These are phyloP conservation scores for Scaptomyza graminum DNA, from an alignment of 1,140 invertebrate species.

Conservation along the genomic window DNA sequence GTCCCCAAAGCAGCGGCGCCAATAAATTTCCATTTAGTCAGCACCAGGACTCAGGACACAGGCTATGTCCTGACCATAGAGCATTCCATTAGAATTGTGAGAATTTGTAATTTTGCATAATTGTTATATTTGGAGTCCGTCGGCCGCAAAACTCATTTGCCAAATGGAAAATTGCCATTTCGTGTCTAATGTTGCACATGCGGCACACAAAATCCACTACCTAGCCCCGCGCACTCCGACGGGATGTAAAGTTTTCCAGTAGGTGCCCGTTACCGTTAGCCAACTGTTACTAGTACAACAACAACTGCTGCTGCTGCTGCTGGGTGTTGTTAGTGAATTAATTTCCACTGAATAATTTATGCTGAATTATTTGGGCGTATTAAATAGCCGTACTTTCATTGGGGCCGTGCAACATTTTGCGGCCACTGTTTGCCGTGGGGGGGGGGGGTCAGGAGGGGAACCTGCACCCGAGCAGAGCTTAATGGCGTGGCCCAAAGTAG, in stretches of 20 bases:
- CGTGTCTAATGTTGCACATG: slow-evolving; percentile 81
- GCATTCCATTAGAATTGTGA: slow-evolving; percentile 82
- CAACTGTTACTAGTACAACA: no score
- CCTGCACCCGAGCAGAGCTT: slow-evolving; percentile 21
- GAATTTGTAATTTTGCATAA: slow-evolving; percentile 84
- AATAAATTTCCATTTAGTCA: slow-evolving; percentile 80
- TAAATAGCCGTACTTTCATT: slow-evolving; percentile 30
- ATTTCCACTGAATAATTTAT: slow-evolving; percentile 83
- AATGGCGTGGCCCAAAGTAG: slow-evolving; percentile 37
- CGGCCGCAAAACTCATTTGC: slow-evolving; percentile 83
- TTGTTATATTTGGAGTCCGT: slow-evolving; percentile 81
- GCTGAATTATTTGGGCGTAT: slow-evolving; percentile 75
- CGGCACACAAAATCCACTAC: slow-evolving; percentile 35
- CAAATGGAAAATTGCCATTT: slow-evolving; percentile 83
- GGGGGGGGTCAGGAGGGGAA: background rate
- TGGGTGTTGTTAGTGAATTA: slow-evolving; percentile 80
- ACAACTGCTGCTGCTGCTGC: slow-evolving; percentile 7
- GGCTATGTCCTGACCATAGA: slow-evolving; percentile 34
- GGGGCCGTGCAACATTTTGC: slow-evolving; percentile 22
- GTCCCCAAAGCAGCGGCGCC: slow-evolving; percentile 57
- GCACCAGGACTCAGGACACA: slow-evolving; percentile 11
- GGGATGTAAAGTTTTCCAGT: slow-evolving; percentile 57
- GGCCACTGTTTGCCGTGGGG: slow-evolving; percentile 23
- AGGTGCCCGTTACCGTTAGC: slow-evolving; percentile 1
- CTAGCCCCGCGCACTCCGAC: no score